Evolutionary conservation across 1,140 invertebrate species (phyloP).

Genomic region (Lanistes nyassanus): DNA sequence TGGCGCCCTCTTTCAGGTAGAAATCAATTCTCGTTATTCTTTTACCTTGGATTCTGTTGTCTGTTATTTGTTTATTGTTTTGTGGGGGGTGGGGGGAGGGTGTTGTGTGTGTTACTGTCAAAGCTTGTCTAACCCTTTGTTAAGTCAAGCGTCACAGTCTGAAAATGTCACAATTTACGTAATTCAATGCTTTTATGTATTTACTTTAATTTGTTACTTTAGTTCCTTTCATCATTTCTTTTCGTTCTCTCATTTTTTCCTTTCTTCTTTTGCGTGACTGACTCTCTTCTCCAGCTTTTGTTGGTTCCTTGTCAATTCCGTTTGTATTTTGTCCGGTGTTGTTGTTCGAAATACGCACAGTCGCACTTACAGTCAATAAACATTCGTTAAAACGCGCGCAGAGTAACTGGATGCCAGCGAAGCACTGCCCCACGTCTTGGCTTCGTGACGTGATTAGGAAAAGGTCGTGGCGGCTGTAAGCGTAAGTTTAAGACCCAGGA

Average conservation of each 20-base stretch:
- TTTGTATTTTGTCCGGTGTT: background rate
- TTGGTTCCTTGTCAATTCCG: background rate
- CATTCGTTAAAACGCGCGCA: background rate
- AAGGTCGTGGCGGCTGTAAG: background rate
- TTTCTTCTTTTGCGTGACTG: background rate
- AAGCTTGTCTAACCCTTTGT: background rate
- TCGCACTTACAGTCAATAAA: conserved; percentile 9
- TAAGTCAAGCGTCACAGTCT: background rate
- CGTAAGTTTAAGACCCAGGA: background rate
- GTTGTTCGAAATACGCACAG: background rate
- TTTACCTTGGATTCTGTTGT: background rate
- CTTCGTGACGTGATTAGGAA: background rate
- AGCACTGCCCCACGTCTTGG: too few species aligned
- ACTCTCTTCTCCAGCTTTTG: background rate
- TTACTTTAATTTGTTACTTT: background rate
- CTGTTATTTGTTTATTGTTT: background rate
- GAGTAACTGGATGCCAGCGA: too few species aligned
- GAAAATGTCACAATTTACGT: background rate
- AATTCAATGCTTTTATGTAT: background rate
- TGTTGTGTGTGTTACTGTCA: background rate
- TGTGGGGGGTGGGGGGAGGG: background rate
- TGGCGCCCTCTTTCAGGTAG: conserved; percentile 36
- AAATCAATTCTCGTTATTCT: background rate
- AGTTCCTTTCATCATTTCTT: background rate
- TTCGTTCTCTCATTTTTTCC: background rate